Evolutionary conservation across 2,888 invertebrate genomes (phyloP).

Genomic region (Chaitophorus viminalis): DNA sequence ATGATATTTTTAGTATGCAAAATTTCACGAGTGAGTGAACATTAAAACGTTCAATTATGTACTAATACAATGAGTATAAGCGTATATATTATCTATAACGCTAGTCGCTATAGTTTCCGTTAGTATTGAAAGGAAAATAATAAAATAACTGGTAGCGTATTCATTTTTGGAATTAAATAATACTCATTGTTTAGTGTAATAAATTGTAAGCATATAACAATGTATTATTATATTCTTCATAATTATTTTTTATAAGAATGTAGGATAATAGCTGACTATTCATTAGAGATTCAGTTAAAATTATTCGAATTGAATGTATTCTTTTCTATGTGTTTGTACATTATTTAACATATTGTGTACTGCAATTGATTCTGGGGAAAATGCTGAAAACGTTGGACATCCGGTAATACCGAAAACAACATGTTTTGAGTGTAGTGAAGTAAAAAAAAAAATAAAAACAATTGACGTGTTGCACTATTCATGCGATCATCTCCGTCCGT

Average conservation of each 20-base stretch:
- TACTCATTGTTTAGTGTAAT: slow-evolving; percentile 15
- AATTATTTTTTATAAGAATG: background rate
- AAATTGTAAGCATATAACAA: background rate
- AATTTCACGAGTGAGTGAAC: background rate
- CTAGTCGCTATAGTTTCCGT: background rate
- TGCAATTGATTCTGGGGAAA: background rate
- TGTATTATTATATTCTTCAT: background rate
- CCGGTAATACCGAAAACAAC: slow-evolving; percentile 48
- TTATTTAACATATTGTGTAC: background rate
- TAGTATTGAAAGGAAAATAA: background rate
- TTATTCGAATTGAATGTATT: background rate
- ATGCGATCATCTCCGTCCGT: slow-evolving; percentile 49
- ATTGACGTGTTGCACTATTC: slow-evolving; percentile 60
- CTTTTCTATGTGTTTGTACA: background rate
- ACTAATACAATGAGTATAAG: too few relatives aligned
- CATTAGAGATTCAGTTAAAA: background rate
- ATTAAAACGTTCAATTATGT: background rate
- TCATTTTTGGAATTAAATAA: slow-evolving; percentile 26
- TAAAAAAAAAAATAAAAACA: slow-evolving; percentile 55
- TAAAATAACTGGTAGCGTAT: background rate
- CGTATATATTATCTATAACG: too few relatives aligned
- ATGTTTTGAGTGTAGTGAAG: slow-evolving; percentile 41
- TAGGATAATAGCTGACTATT: background rate
- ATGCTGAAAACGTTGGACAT: slow-evolving; percentile 21
- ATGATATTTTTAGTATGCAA: background rate